phyloP scores from a whole-genome alignment of 2,888 invertebrate species.

The Ditula angustiorana region DNA sequence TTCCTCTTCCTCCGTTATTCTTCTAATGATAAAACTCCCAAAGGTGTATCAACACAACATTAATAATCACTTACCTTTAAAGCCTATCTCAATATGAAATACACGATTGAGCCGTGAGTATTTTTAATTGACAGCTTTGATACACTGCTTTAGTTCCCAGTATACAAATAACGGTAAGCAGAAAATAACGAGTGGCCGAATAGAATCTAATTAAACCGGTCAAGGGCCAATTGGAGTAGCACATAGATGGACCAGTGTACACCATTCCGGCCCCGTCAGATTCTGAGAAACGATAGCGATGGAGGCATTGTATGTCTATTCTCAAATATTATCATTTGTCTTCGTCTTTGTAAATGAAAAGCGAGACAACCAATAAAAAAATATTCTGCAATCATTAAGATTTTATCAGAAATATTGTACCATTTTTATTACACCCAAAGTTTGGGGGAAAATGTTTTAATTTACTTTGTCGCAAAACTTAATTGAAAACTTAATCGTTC shows the following conservation, averaged over 20 bases:
- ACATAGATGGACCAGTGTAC: neutral
- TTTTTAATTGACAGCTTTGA: slow-evolving; percentile 8
- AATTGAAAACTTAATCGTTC: neutral
- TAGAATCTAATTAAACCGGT: slow-evolving; percentile 20
- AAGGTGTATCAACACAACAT: neutral
- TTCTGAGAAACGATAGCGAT: neutral
- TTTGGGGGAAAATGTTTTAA: neutral
- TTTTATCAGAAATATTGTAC: no score
- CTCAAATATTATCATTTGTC: neutral
- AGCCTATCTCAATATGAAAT: neutral
- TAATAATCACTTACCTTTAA: neutral
- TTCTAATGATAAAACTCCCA: neutral
- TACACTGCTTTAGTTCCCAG: neutral
- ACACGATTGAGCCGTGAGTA: neutral
- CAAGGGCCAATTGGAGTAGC: slow-evolving; percentile 12
- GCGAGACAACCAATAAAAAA: no score
- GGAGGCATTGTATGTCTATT: neutral
- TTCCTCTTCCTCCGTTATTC: no score
- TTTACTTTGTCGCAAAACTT: neutral
- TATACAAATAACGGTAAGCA: slow-evolving; percentile 5
- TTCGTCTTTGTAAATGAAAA: no score
- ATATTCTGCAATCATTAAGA: no score
- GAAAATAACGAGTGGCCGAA: slow-evolving; percentile 10
- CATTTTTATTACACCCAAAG: neutral
- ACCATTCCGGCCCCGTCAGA: neutral